phyloP scores from a whole-genome alignment of 2,888 invertebrate species.

The Merodon equestris region DNA sequence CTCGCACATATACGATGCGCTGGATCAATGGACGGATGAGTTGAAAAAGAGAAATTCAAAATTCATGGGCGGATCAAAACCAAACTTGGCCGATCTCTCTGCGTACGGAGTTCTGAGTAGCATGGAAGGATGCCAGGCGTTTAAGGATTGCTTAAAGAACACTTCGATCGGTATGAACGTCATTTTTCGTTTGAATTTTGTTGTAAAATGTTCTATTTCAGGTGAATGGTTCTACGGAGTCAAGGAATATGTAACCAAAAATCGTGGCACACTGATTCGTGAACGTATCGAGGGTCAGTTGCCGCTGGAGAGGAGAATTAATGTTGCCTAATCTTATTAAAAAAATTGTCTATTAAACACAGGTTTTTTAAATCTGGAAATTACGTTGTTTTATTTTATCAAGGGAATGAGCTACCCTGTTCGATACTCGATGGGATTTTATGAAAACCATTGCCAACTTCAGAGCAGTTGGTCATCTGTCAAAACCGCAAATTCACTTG shows the following conservation, averaged over 20 bases:
- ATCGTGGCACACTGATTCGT: slow-evolving; percentile 74
- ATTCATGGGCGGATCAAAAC: slow-evolving; percentile 92
- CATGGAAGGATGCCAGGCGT: slow-evolving; percentile 95
- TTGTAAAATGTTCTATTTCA: slow-evolving; percentile 40
- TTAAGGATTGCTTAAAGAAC: slow-evolving; percentile 87
- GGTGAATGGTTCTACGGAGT: slow-evolving; percentile 86
- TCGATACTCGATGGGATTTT: slow-evolving; percentile 22
- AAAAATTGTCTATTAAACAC: not conserved
- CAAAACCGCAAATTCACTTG: slow-evolving; percentile 69
- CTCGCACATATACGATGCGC: slow-evolving; percentile 92
- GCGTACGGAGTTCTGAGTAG: slow-evolving; percentile 94
- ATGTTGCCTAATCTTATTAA: slow-evolving; percentile 32
- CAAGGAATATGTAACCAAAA: slow-evolving; percentile 80
- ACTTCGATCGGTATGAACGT: slow-evolving; percentile 84
- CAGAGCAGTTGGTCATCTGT: slow-evolving; percentile 18
- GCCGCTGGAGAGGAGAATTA: slow-evolving; percentile 47
- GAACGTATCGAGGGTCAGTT: slow-evolving; percentile 73
- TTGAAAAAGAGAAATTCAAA: slow-evolving; percentile 84
- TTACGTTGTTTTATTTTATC: not conserved
- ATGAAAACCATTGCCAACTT: slow-evolving; percentile 32
- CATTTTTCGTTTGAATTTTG: not conserved
- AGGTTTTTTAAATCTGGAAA: not conserved
- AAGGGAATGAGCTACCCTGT: slow-evolving; percentile 3
- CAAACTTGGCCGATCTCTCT: slow-evolving; percentile 95
- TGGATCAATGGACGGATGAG: slow-evolving; percentile 87